phyloP scores from a whole-genome alignment of 1,140 invertebrate species.

The Heliconius hermathena region DNA sequence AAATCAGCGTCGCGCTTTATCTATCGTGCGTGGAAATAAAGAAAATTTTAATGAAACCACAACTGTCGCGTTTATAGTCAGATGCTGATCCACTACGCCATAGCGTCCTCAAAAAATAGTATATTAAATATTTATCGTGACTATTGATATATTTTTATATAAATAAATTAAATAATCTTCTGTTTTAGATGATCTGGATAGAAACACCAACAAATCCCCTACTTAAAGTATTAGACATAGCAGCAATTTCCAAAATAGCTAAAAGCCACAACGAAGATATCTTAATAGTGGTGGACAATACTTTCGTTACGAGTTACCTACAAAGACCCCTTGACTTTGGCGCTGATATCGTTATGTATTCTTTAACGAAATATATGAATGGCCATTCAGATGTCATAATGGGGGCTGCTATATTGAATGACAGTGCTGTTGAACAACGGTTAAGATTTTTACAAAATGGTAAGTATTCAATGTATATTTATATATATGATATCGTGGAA shows the following conservation, averaged over 20 bases:
- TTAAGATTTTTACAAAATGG: conserved; percentile 95
- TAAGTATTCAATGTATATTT: conserved; percentile 73
- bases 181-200: conserved; percentile 93
- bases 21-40: no score
- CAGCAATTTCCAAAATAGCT: conserved; percentile 85
- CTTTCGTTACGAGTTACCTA: conserved; percentile 97
- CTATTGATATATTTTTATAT: no score
- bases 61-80: no score
- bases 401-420: conserved; percentile 92
- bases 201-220: conserved; percentile 99
- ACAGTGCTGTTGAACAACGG: conserved; percentile 87
- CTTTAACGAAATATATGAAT: conserved; percentile 99
- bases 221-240: conserved; percentile 95
- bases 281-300: conserved; percentile 97
- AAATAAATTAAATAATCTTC: not conserved
- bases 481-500: no score
- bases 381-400: conserved; percentile 99
- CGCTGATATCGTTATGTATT: conserved; percentile 96
- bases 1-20: no score
- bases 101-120: not conserved
- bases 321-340: conserved; percentile 95
- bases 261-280: conserved; percentile 84
- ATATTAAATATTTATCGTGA: not conserved
- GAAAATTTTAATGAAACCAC: no score
- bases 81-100: no score